Base-by-base conservation (phyloP, 1,140 invertebrate genomes). In the Leguminivora glycinivorella region DNA sequence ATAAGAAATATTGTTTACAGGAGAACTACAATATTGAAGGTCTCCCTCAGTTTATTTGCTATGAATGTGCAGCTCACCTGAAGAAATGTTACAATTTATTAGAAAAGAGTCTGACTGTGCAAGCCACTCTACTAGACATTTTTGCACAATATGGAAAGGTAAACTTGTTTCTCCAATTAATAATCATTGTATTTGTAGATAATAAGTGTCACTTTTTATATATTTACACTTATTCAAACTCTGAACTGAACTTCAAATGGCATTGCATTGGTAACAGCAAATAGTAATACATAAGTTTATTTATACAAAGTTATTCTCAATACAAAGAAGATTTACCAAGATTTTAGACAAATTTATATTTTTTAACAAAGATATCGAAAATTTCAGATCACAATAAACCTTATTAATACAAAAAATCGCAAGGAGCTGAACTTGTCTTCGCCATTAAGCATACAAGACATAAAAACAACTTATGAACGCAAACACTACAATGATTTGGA, bases 91-190 rank as follows among this genome's bases (percentile, higher is more conserved):
- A 73, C 17, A 71, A 71, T 26, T 34, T 79, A 1, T 31, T 79
- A 5, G 73, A 76, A 31, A 75, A 72, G 52, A 73, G 77, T 38
- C 56, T 73, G 47, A 73, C 63, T n/a, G 58, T 72, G 2, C 73
- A 76, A 26, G 68, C 75, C 12, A 75, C 72, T 56, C 63, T 79
- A 19, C 24, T 76, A 0, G 75, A 79, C 38, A 75, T 79, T 63
- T 76, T 76, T 71, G 67, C 70, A 9, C 68, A 72, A 26, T 56
- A 79, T 72, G 77, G 75, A 26, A 25, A 76, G 69, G 77, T 79
- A 63, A 72, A 43, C 9, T 29, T 17, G 25, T 24, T 19, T 22
- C 7, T 43, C 14, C 1, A 17, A 5, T 31, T 3, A 17, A 6
- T 43, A 43, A 43, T 43, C n/a, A 43, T 43, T 43, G n/a, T 4